Evolutionary conservation across 2,113 vertebrate genomes (phyloP), one percentile per base, ranked within the genome.

Genomic region (Sigmodon hispidus): DNA sequence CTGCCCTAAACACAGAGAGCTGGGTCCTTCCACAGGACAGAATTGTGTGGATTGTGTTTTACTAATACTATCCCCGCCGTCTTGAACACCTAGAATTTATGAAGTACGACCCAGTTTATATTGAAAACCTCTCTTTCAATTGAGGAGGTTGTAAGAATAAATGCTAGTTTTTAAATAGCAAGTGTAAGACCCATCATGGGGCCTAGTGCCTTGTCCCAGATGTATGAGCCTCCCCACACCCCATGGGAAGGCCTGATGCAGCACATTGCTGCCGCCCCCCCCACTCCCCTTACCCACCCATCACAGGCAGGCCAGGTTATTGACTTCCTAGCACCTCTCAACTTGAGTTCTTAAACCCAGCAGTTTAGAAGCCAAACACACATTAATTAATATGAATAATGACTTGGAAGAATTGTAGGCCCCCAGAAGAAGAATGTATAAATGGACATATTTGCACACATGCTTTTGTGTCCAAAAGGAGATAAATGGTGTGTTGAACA

Each of bases 321-420:
- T 87, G 48, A 50, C 67, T 91, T 83, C 73, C 73, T 72, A 83
- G 52, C 40, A 52, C 57, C 57, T 89, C 79, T 89, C 81, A 12
- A 19, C 92, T 65, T 17, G 3, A 76, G 50, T 87, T 86, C 91
- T 72, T 81, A 61, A 45, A 61, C 89, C 22, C 43, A 92, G 94
- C 48, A 13, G 76, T 94, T 96, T 63, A 52, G 79, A 96, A 93
- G 91, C 50, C 79, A 87, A 90, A 84, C 50, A 79, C 45, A 63
- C 87, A 57, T 95, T 96, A 93, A 93, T 96, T 96, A 94, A 83
- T 94, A 87, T 87, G 94, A 97, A 50, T 91, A 90, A 93, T 91
- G 93, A 59, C 83, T 29, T 21, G 85, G 63, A 87, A 75, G 76
- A 48, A 59, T 52, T 19, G 17, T 52, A 55, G 69, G 36, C 31